Evolutionary conservation across 2,888 invertebrate genomes (phyloP).

Genomic region (Pelosia muscerda): DNA sequence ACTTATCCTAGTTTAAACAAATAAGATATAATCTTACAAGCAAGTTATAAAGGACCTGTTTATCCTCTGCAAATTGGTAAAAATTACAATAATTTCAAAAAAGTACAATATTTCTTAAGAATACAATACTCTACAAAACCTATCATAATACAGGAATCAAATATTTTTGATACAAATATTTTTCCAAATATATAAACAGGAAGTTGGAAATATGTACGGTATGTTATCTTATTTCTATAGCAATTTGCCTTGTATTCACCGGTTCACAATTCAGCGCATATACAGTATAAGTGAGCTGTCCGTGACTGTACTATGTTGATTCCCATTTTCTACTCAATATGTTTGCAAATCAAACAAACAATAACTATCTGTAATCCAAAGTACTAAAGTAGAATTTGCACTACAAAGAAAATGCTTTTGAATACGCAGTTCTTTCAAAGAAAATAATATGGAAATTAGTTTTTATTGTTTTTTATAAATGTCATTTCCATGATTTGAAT

Average conservation of each 20-base stretch:
- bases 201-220: slow-evolving; percentile 30
- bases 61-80: too few relatives aligned
- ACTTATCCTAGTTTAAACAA: too few relatives aligned
- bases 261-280: slow-evolving; percentile 47
- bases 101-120: too few relatives aligned
- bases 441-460: slow-evolving; percentile 45
- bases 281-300: slow-evolving; percentile 34
- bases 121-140: too few relatives aligned
- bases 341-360: slow-evolving; percentile 2
- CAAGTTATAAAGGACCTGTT: too few relatives aligned
- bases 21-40: too few relatives aligned
- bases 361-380: slow-evolving; percentile 5
- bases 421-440: slow-evolving; percentile 19
- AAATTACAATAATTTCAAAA: too few relatives aligned
- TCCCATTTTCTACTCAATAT: slow-evolving; percentile 31
- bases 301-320: slow-evolving; percentile 43
- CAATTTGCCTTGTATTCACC: slow-evolving; percentile 42
- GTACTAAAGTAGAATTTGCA: not conserved
- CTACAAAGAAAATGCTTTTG: not conserved
- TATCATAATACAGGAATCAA: not conserved
- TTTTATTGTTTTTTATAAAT: slow-evolving; percentile 48
- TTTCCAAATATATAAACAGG: slow-evolving; percentile 11
- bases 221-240: slow-evolving; percentile 27
- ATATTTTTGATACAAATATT: slow-evolving; percentile 7
- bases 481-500: slow-evolving; percentile 42